A percentile compares a stretch with the other conserved stretches of the same genome.
These are phyloP conservation scores for Proterorhinus semilunaris DNA, from an alignment of 2,113 vertebrate species.

Conservation along the genomic window DNA sequence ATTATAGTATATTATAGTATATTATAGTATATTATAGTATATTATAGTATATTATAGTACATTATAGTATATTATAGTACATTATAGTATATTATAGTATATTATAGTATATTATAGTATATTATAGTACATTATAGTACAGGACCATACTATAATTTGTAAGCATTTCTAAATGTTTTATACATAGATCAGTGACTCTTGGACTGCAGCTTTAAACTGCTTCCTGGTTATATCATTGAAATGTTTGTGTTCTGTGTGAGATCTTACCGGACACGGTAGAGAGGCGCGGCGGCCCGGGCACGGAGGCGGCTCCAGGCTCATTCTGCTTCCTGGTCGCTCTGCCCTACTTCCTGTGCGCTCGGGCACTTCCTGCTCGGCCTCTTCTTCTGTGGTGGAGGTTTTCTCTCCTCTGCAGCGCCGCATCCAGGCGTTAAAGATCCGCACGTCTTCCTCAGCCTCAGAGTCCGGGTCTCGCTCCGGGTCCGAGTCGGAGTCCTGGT, in stretches of 20 bases:
- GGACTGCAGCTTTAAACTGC: no score
- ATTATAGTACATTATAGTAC: no score
- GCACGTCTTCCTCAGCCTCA: constrained; percentile 37
- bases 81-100: no score
- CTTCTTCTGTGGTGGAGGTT: constrained; percentile 12
- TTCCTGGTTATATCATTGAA: no score
- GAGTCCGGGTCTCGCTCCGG: not conserved
- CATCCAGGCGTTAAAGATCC: constrained; percentile 60
- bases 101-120: no score
- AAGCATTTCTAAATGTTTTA: no score
- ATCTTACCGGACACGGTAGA: constrained; percentile 83
- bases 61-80: no score
- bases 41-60: no score
- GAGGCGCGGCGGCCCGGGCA: constrained; percentile 80
- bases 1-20: no score
- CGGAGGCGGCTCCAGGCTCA: constrained; percentile 22
- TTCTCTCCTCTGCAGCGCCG: constrained; percentile 29
- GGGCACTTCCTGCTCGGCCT: not conserved
- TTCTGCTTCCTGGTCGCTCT: constrained; percentile 56
- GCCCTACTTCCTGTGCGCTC: constrained; percentile 51
- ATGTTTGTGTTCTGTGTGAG: not conserved
- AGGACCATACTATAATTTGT: no score
- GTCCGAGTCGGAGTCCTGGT: constrained; percentile 1
- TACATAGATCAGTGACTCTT: no score
- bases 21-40: no score